Evolutionary conservation across 2,113 vertebrate species (phyloP).

Genomic region (Daboia siamensis): DNA sequence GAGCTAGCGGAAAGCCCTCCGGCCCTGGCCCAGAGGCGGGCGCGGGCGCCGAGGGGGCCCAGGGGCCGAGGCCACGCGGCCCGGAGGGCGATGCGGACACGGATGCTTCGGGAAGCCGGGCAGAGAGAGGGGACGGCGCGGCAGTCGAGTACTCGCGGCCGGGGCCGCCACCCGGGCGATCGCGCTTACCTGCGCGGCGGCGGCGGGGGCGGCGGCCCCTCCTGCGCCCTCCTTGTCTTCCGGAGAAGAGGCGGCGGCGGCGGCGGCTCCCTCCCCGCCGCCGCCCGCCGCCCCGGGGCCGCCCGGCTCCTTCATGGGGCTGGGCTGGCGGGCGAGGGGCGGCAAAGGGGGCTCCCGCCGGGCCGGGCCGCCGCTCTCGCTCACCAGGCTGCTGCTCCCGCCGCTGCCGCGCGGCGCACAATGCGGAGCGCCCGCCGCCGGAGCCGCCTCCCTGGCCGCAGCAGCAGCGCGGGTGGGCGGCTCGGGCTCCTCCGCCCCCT

Average conservation of each 20-base stretch:
- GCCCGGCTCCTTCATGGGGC: constrained; percentile 48
- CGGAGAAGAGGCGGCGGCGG: constrained; percentile 22
- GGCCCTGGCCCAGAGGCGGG: constrained; percentile 30
- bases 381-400: constrained; percentile 25
- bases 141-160: constrained; percentile 34
- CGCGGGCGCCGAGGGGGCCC: not conserved
- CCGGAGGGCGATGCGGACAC: not conserved
- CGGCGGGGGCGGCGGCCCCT: not conserved
- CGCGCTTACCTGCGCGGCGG: constrained; percentile 8
- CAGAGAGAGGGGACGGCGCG: constrained; percentile 18
- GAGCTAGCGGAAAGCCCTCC: constrained; percentile 30
- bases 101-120: not conserved
- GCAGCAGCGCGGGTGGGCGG: constrained; percentile 31
- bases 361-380: constrained; percentile 44
- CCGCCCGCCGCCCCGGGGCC: constrained; percentile 40
- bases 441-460: constrained; percentile 33
- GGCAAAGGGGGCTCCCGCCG: constrained; percentile 34
- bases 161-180: constrained; percentile 18
- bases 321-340: constrained; percentile 6
- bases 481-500: constrained; percentile 42
- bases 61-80: not conserved
- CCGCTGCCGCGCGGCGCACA: constrained; percentile 18
- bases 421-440: constrained; percentile 53
- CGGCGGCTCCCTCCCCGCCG: constrained; percentile 40
- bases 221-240: not conserved